Conservation (phyloP, 1,140 invertebrate genomes). For the Papilio polyxenes region DNA sequence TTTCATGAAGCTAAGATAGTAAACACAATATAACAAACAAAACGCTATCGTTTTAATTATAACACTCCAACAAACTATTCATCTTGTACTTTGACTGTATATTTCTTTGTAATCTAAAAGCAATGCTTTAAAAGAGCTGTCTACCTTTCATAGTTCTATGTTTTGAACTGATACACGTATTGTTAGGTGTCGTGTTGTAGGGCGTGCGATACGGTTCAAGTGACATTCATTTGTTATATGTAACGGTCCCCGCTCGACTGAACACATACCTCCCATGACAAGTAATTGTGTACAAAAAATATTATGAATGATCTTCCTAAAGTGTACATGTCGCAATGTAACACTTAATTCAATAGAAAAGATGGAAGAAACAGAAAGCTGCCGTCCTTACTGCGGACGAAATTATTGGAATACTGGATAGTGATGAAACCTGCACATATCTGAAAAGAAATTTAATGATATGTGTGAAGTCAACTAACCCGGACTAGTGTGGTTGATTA, state of each 20-base stretch:
- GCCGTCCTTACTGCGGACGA: background rate
- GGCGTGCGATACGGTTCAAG: slow-evolving; percentile 53
- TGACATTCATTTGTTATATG: slow-evolving; percentile 43
- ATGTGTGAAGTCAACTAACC: too few relatives aligned
- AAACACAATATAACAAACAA: too few relatives aligned
- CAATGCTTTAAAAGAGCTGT: background rate
- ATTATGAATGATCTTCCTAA: background rate
- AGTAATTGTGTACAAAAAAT: background rate
- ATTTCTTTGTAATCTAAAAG: too few relatives aligned
- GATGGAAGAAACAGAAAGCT: background rate
- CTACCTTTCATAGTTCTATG: background rate
- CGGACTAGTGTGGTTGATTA: too few relatives aligned
- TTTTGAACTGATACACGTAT: slow-evolving; percentile 39
- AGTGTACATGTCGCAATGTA: background rate
- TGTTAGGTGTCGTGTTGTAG: slow-evolving; percentile 42
- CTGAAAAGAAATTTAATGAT: too few relatives aligned
- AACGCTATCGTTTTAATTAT: too few relatives aligned
- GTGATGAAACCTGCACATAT: too few relatives aligned
- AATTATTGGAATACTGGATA: background rate
- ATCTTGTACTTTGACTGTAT: too few relatives aligned
- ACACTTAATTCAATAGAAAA: too few relatives aligned
- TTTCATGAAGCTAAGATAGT: too few relatives aligned
- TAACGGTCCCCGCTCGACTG: slow-evolving; percentile 41
- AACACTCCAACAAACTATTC: too few relatives aligned
- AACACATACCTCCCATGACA: slow-evolving; percentile 9